phyloP scores from a whole-genome alignment of 2,888 invertebrate genomes.

The Aphrophora alni region DNA sequence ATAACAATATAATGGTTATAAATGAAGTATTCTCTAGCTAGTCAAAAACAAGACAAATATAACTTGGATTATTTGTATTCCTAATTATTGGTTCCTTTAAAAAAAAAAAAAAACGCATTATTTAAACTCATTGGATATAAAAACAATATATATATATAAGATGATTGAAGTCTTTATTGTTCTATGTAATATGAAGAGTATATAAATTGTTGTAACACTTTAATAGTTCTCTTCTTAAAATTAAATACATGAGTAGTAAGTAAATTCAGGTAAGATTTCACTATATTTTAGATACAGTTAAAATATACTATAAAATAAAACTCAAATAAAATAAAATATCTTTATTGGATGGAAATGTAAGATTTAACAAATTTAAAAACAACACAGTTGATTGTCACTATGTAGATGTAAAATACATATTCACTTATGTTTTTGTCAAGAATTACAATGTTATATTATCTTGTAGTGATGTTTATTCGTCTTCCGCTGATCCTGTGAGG shows the following conservation, averaged over 20 bases:
- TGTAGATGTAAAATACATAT: not conserved
- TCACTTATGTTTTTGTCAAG: not conserved
- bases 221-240: not conserved
- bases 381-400: not conserved
- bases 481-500: constrained; percentile 73
- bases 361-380: not conserved
- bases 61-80: too few species aligned
- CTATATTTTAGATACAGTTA: not conserved
- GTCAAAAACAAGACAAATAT: too few species aligned
- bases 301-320: too few species aligned
- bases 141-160: not conserved
- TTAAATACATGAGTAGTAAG: not conserved
- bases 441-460: not conserved
- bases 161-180: not conserved
- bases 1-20: too few species aligned
- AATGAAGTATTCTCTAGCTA: too few species aligned
- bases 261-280: not conserved
- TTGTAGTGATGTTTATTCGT: constrained; percentile 13
- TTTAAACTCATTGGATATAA: too few species aligned
- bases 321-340: not conserved
- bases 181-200: not conserved
- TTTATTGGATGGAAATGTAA: constrained; percentile 1
- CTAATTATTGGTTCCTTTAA: too few species aligned
- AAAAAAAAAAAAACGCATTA: too few species aligned
- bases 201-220: not conserved